Conservation (phyloP, 2,888 invertebrate genomes). For the Heliconius sara region DNA sequence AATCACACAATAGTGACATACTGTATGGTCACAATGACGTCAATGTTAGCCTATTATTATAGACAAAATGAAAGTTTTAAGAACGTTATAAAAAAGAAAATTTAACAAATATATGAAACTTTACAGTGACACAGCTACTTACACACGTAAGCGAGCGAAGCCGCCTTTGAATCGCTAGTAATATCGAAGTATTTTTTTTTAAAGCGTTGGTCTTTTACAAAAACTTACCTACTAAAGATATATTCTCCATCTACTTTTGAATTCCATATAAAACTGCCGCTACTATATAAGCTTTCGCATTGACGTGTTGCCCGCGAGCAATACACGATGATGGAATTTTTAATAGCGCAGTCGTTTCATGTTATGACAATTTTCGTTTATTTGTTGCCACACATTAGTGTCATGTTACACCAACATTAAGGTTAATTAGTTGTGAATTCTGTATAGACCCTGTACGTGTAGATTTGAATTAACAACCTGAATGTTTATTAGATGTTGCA, state of each 20-base stretch:
- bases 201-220: neutral
- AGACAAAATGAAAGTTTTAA: too few relatives aligned
- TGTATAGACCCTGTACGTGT: conserved; percentile 36
- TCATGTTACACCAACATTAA: conserved; percentile 38
- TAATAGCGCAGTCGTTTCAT: conserved; percentile 65
- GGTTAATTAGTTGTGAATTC: conserved; percentile 67
- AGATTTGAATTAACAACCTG: neutral
- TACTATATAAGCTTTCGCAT: conserved; percentile 65
- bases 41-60: too few relatives aligned
- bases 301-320: conserved; percentile 58
- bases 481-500: neutral
- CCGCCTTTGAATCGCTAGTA: neutral
- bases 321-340: conserved; percentile 76
- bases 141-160: too few relatives aligned
- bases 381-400: conserved; percentile 56
- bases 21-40: too few relatives aligned
- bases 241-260: neutral
- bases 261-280: conserved; percentile 52
- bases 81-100: too few relatives aligned
- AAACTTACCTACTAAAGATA: neutral
- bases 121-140: too few relatives aligned
- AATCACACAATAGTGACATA: too few relatives aligned
- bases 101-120: too few relatives aligned
- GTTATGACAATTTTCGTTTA: conserved; percentile 69
- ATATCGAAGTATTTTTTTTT: neutral